Conservation (phyloP, 2,888 invertebrate species). For the Invenusta paracnida region DNA sequence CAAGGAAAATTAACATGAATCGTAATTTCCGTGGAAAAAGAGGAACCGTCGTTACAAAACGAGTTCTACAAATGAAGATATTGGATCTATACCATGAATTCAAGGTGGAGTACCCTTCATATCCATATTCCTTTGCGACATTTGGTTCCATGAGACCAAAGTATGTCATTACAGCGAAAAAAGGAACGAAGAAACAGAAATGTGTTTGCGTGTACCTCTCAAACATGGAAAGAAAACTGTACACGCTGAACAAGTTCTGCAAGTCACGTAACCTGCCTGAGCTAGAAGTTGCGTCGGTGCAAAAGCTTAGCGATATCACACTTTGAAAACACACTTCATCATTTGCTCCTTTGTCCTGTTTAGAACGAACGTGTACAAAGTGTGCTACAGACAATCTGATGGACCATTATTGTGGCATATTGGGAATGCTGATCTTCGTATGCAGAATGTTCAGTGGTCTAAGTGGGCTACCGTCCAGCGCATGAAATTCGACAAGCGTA, state of each 20-base stretch:
- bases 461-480: not conserved
- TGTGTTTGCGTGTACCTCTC: not conserved
- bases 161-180: not conserved
- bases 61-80: slow-evolving; percentile 12
- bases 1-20: slow-evolving; percentile 10
- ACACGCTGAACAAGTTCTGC: slow-evolving; percentile 14
- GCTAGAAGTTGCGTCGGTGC: not conserved
- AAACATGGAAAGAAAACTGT: slow-evolving; percentile 23
- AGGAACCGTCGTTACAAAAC: slow-evolving; percentile 3
- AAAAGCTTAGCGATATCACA: slow-evolving; percentile 23
- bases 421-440: not conserved
- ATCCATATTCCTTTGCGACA: not conserved
- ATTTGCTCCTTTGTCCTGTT: not conserved
- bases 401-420: not conserved
- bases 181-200: slow-evolving; percentile 15
- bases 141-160: slow-evolving; percentile 25
- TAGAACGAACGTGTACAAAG: not conserved
- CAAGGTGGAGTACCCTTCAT: not conserved
- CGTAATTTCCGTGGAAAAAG: slow-evolving; percentile 3
- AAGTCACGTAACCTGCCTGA: slow-evolving; percentile 6
- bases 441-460: not conserved
- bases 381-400: not conserved
- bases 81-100: slow-evolving; percentile 17
- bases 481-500: not conserved
- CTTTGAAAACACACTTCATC: not conserved